phyloP scores from a whole-genome alignment of 2,888 invertebrate genomes.

The Oscheius sp. region DNA sequence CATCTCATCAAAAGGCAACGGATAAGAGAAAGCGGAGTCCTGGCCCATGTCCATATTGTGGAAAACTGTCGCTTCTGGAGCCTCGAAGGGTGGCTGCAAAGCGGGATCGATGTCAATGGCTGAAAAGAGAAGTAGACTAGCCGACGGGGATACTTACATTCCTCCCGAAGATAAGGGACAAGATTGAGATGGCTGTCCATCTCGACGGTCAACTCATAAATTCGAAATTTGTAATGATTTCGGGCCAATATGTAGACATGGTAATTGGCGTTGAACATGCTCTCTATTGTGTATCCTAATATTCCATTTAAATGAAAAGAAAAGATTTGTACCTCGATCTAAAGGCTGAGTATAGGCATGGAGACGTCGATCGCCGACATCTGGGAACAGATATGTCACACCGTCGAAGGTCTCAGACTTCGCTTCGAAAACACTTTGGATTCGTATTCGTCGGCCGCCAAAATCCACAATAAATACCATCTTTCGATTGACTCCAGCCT shows the following conservation, averaged over 20 bases:
- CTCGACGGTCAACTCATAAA: conserved; percentile 3
- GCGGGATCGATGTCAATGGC: neutral
- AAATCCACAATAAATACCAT: conserved; percentile 15
- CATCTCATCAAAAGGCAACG: no score
- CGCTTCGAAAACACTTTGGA: neutral
- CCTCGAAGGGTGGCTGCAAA: conserved; percentile 11
- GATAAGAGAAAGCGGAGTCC: no score
- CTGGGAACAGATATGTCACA: neutral
- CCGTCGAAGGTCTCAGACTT: neutral
- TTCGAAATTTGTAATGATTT: neutral
- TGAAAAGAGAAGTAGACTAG: no score
- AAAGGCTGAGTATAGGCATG: conserved; percentile 3
- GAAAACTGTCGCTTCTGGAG: conserved; percentile 1
- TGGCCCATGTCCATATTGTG: neutral
- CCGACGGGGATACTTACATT: neutral
- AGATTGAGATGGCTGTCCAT: conserved; percentile 7
- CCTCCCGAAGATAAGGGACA: conserved; percentile 2
- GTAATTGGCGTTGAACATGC: conserved; percentile 7
- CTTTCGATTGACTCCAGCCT: neutral
- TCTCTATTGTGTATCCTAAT: conserved; percentile 3
- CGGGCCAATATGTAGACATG: conserved; percentile 7
- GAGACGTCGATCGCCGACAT: neutral
- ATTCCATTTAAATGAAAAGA: neutral
- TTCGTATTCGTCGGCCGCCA: neutral
- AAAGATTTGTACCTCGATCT: neutral